phyloP scores from a whole-genome alignment of 2,797 vertebrate species.

The Chelonia mydas region DNA sequence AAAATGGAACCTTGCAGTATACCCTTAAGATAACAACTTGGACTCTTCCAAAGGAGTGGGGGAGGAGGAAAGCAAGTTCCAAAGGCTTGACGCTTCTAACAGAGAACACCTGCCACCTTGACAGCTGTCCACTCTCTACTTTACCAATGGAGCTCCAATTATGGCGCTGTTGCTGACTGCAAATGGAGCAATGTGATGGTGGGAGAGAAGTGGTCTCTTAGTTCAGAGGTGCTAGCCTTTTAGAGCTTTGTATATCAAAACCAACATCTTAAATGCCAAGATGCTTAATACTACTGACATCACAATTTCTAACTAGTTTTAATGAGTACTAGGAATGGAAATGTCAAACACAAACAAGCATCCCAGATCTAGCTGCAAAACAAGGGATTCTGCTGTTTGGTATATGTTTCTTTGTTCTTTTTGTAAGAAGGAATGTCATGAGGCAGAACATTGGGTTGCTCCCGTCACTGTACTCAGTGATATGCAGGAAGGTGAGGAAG shows the following conservation, averaged over 20 bases:
- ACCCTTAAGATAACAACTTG: not conserved
- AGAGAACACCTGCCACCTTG: not conserved
- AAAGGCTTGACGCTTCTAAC: not conserved
- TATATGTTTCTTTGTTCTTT: not conserved
- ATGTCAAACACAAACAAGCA: not conserved
- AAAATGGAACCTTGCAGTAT: not conserved
- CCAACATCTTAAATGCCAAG: not conserved
- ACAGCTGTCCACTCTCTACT: not conserved
- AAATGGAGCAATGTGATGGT: not conserved
- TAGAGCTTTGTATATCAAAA: not conserved
- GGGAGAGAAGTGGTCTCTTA: not conserved
- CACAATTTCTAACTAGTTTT: not conserved
- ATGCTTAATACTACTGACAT: not conserved
- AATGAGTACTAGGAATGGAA: not conserved
- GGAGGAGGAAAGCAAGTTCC: not conserved
- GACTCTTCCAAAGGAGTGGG: not conserved
- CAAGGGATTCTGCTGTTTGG: not conserved
- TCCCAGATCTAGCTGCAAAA: not conserved
- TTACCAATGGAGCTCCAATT: not conserved
- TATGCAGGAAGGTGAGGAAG: not conserved
- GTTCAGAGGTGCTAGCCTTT: rapidly evolving
- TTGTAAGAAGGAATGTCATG: not conserved
- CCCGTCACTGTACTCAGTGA: not conserved
- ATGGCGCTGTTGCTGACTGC: not conserved
- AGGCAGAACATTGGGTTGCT: not conserved